Conservation (phyloP, 2,888 invertebrate genomes). For the Parnassius smintheus region DNA sequence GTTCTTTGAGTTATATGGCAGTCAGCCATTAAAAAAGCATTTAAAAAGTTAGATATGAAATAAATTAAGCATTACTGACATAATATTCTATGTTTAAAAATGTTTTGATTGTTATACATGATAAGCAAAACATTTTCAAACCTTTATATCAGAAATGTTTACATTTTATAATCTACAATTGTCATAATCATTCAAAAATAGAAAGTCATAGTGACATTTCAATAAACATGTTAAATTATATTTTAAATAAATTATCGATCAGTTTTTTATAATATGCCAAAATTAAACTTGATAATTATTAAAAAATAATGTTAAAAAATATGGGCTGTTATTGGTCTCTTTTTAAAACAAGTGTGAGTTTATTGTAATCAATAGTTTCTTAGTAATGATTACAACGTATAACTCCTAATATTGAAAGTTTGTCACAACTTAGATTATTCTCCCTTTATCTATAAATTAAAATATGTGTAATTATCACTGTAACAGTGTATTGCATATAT, state of each 20-base stretch:
- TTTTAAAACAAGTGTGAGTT: slow-evolving; percentile 47
- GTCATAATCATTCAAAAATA: slow-evolving; percentile 13
- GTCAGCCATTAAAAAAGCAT: no score
- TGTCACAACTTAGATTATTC: no score
- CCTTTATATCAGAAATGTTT: slow-evolving; percentile 2
- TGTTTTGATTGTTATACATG: no score
- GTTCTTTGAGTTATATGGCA: no score
- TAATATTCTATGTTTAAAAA: no score
- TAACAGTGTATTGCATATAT: no score
- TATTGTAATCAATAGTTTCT: not conserved
- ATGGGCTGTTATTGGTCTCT: slow-evolving; percentile 14
- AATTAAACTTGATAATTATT: slow-evolving; percentile 4
- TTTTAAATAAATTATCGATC: slow-evolving; percentile 1
- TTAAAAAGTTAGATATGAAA: no score
- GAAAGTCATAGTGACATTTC: slow-evolving; percentile 23
- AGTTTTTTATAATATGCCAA: not conserved
- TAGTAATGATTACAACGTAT: not conserved
- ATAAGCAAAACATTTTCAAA: not conserved
- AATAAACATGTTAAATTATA: slow-evolving; percentile 3
- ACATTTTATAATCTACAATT: slow-evolving; percentile 3
- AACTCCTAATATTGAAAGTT: no score
- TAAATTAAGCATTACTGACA: no score
- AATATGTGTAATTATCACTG: no score
- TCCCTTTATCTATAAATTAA: no score
- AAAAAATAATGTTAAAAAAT: slow-evolving; percentile 7